Base-by-base conservation (phyloP, 2,797 vertebrate genomes). In the Tokudaia tokunoshimensis region DNA sequence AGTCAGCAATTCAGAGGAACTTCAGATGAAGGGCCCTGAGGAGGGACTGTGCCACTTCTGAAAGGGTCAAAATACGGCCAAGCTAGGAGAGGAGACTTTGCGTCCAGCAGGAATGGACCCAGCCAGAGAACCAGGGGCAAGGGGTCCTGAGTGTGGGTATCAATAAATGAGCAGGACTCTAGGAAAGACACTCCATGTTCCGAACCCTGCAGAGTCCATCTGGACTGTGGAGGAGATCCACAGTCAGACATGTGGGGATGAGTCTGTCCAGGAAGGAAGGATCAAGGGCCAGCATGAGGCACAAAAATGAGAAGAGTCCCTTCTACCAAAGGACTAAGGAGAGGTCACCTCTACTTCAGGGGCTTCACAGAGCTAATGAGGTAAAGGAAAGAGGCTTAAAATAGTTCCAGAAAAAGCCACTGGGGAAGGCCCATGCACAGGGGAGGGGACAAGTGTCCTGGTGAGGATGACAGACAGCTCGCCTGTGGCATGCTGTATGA, bases 291-390 rank as follows among this genome's bases (percentile, higher is more conserved):
- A 24, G 31, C 19, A 52, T 75, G 59, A 85, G 44, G 82, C 63
- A 34, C 0, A 2, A 72, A 84, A 47, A 15, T 87, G 47, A 13
- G 19, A 75, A 80, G 50, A 50, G 70, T 8, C 22, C 20, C 50
- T 75, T 44, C 0, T 37, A 2, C 55, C 19, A 8, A 12, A 41
- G 5, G 26, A 15, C 20, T 17, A 86, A 59, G 41, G 31, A 82
- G 22, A 89, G 34, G 59, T 61, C 41, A 34, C n/a, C 34, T 88
- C 65, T n/a, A 47, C 2, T 59, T 20, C 67, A 67, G n/a, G 65
- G 52, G 44, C 44, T 93, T 74, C 50, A 31, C 15, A 74, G 96
- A 96, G 65, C 59, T 82, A 52, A 80, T 44, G 41, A 90, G 7
- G 26, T 12, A 15, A 34, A 34, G 41, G 19, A 50, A 41, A 55